Conservation (phyloP, 2,113 vertebrate species). For the Aspiorhynchus laticeps region DNA sequence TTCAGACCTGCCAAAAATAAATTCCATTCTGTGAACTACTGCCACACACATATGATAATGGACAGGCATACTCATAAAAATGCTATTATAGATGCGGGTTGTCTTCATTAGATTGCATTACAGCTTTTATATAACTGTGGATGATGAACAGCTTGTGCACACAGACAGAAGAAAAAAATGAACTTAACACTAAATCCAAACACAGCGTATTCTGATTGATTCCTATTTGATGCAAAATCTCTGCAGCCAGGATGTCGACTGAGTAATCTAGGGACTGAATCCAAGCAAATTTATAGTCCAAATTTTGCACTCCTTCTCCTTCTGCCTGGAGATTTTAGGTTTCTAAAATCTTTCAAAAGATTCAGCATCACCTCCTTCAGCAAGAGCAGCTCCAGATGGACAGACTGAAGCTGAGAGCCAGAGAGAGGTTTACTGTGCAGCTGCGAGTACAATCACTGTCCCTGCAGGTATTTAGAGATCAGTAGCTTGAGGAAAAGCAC, state of each 20-base stretch:
- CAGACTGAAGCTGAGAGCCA: conserved; percentile 24
- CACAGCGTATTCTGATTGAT: background rate
- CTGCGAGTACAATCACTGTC: conserved; percentile 27
- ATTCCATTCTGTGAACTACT: conserved; percentile 38
- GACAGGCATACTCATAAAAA: conserved; percentile 29
- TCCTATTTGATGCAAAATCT: background rate
- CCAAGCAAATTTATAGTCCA: conserved; percentile 18
- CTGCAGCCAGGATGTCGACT: background rate
- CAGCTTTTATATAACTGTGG: conserved; percentile 37
- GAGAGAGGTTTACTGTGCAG: conserved; percentile 8
- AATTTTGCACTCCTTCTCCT: background rate
- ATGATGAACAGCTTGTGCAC: conserved; percentile 34
- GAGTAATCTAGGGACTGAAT: background rate
- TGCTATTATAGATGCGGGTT: conserved; percentile 4
- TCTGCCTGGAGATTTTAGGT: background rate
- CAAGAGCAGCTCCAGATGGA: conserved; percentile 35
- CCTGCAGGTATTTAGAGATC: background rate
- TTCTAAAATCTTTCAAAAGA: conserved; percentile 18
- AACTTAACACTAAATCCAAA: conserved; percentile 14
- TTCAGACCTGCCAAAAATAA: conserved; percentile 35
- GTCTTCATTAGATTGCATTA: conserved; percentile 33
- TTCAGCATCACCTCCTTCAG: background rate
- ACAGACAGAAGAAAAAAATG: background rate
- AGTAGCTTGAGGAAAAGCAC: background rate
- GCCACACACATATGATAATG: conserved; percentile 7